A percentile compares a stretch with the other conserved stretches of the same genome.
These are phyloP conservation scores for Schlechtendalia chinensis DNA, from an alignment of 1,140 invertebrate genomes.

Conservation along the genomic window DNA sequence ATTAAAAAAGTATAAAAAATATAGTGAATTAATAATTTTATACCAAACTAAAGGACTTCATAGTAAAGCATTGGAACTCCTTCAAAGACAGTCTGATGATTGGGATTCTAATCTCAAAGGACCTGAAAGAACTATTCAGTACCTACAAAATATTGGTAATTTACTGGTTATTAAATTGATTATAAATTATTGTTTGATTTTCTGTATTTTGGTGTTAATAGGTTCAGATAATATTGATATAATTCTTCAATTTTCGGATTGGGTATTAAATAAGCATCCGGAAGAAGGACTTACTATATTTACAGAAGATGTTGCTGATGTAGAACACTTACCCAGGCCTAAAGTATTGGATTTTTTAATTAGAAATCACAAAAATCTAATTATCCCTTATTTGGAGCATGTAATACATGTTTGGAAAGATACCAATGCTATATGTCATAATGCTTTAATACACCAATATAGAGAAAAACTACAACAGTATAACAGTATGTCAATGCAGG, in stretches of 20 bases:
- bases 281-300: slow-evolving; percentile 92
- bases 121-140: slow-evolving; percentile 80
- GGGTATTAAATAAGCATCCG: slow-evolving; percentile 82
- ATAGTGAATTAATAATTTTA: slow-evolving; percentile 90
- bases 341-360: slow-evolving; percentile 86
- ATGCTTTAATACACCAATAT: slow-evolving; percentile 84
- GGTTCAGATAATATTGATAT: slow-evolving; percentile 81
- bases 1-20: slow-evolving; percentile 81
- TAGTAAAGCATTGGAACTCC: slow-evolving; percentile 83
- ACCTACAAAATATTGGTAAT: slow-evolving; percentile 85
- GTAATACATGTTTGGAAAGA: slow-evolving; percentile 89
- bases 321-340: slow-evolving; percentile 82
- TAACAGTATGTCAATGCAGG: slow-evolving; percentile 61
- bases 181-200: neutral
- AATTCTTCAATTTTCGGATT: slow-evolving; percentile 92
- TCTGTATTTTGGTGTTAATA: slow-evolving; percentile 53
- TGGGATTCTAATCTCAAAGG: slow-evolving; percentile 77
- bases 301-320: slow-evolving; percentile 85
- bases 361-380: slow-evolving; percentile 73
- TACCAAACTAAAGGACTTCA: slow-evolving; percentile 88
- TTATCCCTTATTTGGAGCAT: slow-evolving; percentile 93
- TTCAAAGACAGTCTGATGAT: slow-evolving; percentile 77
- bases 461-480: slow-evolving; percentile 65
- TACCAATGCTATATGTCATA: slow-evolving; percentile 81
- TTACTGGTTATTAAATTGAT: slow-evolving; percentile 8